Percentiles rank a stretch among this genome's conserved stretches.
phyloP scores from a whole-genome alignment of 2,113 vertebrate genomes.

The Gymnorhina tibicen region DNA sequence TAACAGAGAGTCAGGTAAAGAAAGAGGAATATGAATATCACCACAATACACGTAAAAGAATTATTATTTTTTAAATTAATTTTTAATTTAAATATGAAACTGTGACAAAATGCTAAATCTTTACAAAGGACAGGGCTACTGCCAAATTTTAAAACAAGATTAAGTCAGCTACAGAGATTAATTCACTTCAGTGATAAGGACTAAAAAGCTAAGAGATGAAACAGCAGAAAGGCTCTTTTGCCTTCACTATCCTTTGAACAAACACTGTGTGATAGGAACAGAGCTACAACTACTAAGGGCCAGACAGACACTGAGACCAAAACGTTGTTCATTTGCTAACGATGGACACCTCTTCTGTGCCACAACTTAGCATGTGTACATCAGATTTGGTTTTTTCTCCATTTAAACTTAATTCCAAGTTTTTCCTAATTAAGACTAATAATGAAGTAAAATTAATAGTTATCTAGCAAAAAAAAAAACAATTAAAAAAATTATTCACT shows the following conservation, averaged over 20 bases:
- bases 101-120: neutral
- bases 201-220: slow-evolving; percentile 16
- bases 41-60: neutral
- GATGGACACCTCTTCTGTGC: neutral
- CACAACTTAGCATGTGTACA: neutral
- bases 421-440: neutral
- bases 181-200: neutral
- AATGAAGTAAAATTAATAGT: neutral
- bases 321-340: neutral
- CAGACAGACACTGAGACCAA: neutral
- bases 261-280: neutral
- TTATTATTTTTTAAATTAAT: neutral
- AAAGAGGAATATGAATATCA: neutral
- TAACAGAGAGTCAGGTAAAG: neutral
- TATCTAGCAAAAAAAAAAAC: neutral
- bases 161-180: neutral
- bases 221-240: neutral
- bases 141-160: neutral
- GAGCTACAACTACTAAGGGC: neutral
- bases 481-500: neutral
- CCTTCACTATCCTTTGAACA: neutral
- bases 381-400: neutral
- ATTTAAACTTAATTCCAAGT: neutral
- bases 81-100: neutral
- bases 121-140: neutral